Evolutionary conservation across 1,140 invertebrate species (phyloP), one percentile per base, ranked within the genome.

Genomic region (Ephestia elutella): DNA sequence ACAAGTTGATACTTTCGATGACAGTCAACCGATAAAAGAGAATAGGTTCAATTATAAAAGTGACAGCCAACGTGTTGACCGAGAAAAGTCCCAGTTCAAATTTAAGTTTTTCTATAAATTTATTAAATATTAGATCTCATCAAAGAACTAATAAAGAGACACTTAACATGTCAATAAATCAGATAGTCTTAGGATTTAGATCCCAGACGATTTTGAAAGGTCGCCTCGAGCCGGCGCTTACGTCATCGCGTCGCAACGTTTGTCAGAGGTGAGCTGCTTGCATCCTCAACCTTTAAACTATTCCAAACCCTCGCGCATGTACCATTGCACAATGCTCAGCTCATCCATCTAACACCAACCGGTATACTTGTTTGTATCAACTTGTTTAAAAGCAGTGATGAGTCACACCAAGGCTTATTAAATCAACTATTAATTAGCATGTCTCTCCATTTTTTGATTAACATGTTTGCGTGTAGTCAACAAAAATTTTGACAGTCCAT

Each of bases 201-300:
- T 20, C 28, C 49, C 30, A 30, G 10, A 13, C 15, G 18, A 15
- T 44, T 72, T 69, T 59, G 59, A 76, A 78, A 80, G 68, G 74
- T 65, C 65, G 57, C 44, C 53, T n/a, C 58, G 60, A 68, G 5
- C 11, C 11, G 11, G 32, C 67, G 57, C 69, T 82, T 73, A 80
- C 77, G 74, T 81, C 75, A 85, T 70, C 13, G 17, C 50, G 67
- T 71, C 55, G 56, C 51, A 53, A 25, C 53, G 64, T 30, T 60
- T 74, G 71, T 71, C 71, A 76, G 61, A 81, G 73, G 71, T 81
- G 70, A 73, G 71, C 70, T 63, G 57, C 63, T 66, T 51, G 59
- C 68, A 86, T 81, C 82, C 77, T 84, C 81, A 83, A 86, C 79
- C 82, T 85, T 85, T 82, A 75, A 74, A 75, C 73, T 73, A 74